phyloP scores from a whole-genome alignment of 2,888 invertebrate species.

The Nomada lathburiana region DNA sequence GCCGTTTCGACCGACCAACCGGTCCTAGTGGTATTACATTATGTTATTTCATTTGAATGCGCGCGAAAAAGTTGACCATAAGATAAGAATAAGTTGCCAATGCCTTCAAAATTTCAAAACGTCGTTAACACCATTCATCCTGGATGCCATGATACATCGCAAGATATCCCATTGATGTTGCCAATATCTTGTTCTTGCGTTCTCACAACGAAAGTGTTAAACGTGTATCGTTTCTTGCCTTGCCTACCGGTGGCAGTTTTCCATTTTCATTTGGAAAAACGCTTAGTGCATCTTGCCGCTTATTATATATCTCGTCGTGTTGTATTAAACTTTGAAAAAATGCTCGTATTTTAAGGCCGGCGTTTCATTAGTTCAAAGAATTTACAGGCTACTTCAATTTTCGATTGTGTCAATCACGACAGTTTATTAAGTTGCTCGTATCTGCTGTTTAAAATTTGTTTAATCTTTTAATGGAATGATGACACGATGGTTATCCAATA shows the following conservation, averaged over 20 bases:
- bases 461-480: neutral
- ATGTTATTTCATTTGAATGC: neutral
- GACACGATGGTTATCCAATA: neutral
- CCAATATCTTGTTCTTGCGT: slow-evolving; percentile 10
- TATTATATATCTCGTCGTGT: neutral
- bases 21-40: slow-evolving; percentile 7
- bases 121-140: slow-evolving; percentile 45
- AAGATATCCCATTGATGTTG: slow-evolving; percentile 71
- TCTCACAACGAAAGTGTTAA: slow-evolving; percentile 7
- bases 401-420: neutral
- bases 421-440: slow-evolving; percentile 5
- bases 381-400: neutral
- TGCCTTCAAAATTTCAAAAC: slow-evolving; percentile 79
- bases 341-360: neutral
- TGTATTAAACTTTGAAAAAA: neutral
- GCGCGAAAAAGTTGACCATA: slow-evolving; percentile 43
- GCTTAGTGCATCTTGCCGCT: neutral
- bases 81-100: slow-evolving; percentile 76
- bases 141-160: slow-evolving; percentile 58
- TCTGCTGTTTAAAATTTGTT: neutral
- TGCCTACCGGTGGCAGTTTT: slow-evolving; percentile 52
- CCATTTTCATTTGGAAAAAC: neutral
- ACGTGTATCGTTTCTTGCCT: neutral
- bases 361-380: neutral
- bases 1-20: slow-evolving; percentile 12